Percentiles rank a stretch among this genome's conserved stretches.
Evolutionary conservation across 1,140 invertebrate genomes (phyloP).

Genomic region (Neotoxoptera formosana): DNA sequence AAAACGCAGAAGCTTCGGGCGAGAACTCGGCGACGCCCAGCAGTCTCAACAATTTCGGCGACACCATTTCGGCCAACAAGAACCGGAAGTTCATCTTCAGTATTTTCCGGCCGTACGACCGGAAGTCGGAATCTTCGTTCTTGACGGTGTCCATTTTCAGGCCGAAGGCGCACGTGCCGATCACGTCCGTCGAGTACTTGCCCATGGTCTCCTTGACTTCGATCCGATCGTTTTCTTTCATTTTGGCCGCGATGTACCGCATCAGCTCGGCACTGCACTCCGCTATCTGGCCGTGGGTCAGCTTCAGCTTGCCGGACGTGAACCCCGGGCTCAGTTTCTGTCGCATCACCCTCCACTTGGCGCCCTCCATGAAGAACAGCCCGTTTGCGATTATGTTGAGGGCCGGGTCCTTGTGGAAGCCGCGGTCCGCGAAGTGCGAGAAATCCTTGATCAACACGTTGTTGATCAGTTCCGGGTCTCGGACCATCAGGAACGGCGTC

Average conservation of each 20-base stretch:
- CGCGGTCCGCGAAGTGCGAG: slow-evolving; percentile 64
- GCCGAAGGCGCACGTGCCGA: slow-evolving; percentile 48
- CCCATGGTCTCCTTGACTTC: neutral
- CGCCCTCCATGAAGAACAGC: slow-evolving; percentile 65
- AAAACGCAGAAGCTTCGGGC: slow-evolving; percentile 60
- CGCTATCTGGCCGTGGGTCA: slow-evolving; percentile 66
- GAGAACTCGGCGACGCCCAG: neutral
- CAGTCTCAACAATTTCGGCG: neutral
- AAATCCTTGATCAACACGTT: slow-evolving; percentile 67
- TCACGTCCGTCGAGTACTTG: slow-evolving; percentile 56
- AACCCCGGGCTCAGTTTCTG: slow-evolving; percentile 68
- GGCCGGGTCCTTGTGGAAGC: slow-evolving; percentile 64
- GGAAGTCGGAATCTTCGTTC: slow-evolving; percentile 65
- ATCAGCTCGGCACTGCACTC: slow-evolving; percentile 63
- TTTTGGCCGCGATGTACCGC: slow-evolving; percentile 61
- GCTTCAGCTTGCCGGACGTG: slow-evolving; percentile 69
- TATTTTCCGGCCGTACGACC: slow-evolving; percentile 59
- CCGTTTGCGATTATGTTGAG: slow-evolving; percentile 67
- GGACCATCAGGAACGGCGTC: slow-evolving; percentile 65
- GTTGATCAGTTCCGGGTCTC: slow-evolving; percentile 67
- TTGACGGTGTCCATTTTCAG: neutral
- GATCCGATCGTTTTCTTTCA: neutral
- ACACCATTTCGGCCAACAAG: neutral
- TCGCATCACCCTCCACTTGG: slow-evolving; percentile 67
- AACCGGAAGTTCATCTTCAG: slow-evolving; percentile 57